Conservation (phyloP, 2,797 vertebrate species). For the Crocodylus rhombifer region DNA sequence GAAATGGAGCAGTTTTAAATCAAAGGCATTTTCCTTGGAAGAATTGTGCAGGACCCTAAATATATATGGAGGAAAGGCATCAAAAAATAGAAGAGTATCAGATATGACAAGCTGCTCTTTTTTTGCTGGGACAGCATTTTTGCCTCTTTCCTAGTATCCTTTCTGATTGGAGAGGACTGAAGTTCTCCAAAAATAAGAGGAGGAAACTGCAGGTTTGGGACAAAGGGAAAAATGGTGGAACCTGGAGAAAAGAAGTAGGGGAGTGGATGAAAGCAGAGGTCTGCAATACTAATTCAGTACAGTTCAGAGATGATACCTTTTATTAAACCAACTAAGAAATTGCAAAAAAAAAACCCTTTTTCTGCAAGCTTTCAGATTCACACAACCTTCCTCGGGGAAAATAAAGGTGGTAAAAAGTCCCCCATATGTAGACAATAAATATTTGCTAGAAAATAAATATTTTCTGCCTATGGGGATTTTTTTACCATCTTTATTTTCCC, state of each 20-base stretch:
- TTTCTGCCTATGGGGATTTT: too few relatives aligned
- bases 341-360: too few relatives aligned
- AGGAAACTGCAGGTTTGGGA: background rate
- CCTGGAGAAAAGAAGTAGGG: accelerated
- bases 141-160: accelerated
- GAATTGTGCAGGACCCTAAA: background rate
- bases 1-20: too few relatives aligned
- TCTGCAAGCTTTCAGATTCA: too few relatives aligned
- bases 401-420: too few relatives aligned
- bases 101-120: background rate
- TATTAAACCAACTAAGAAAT: too few relatives aligned
- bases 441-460: too few relatives aligned
- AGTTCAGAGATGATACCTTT: background rate
- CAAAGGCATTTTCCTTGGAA: background rate
- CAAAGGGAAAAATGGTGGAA: background rate
- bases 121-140: background rate
- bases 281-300: background rate
- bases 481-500: too few relatives aligned
- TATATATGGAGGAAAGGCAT: too few relatives aligned
- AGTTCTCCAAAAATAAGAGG: background rate
- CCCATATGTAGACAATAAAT: too few relatives aligned
- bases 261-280: background rate
- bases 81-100: background rate
- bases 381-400: too few relatives aligned
- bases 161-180: background rate